Evolutionary conservation across 2,888 invertebrate genomes (phyloP).

Genomic region (Amblyjoppa fuscipennis): DNA sequence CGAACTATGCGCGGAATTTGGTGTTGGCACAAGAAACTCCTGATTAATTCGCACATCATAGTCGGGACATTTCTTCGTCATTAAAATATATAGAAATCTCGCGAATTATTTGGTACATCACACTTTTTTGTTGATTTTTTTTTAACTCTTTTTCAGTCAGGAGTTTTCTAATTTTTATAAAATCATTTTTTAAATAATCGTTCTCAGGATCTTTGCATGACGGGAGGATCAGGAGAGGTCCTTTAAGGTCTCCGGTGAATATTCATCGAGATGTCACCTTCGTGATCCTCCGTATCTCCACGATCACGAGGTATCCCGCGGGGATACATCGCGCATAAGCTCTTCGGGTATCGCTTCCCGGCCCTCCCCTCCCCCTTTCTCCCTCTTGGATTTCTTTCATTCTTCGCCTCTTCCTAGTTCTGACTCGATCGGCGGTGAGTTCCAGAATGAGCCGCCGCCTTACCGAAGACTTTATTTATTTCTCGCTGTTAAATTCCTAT

Average conservation of each 20-base stretch:
- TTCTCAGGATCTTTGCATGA: slow-evolving; percentile 44
- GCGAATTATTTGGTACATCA: no score
- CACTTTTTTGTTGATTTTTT: no score
- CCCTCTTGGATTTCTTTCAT: not conserved
- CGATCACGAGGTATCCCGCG: slow-evolving; percentile 61
- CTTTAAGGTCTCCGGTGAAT: slow-evolving; percentile 71
- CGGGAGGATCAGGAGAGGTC: slow-evolving; percentile 13
- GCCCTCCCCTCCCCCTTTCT: not conserved
- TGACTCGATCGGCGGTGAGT: slow-evolving; percentile 24
- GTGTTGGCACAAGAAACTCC: no score
- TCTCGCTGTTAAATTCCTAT: slow-evolving; percentile 52
- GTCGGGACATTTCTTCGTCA: no score
- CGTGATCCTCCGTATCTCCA: slow-evolving; percentile 51
- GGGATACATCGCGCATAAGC: slow-evolving; percentile 59
- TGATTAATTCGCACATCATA: no score
- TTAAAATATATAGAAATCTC: no score
- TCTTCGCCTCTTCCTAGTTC: slow-evolving; percentile 18
- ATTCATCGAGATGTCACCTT: slow-evolving; percentile 71
- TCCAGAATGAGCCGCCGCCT: slow-evolving; percentile 52
- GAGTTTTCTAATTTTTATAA: not conserved
- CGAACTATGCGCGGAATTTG: no score
- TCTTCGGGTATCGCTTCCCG: slow-evolving; percentile 12
- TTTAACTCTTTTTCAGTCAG: no score
- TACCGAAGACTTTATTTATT: slow-evolving; percentile 51
- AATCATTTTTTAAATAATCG: slow-evolving; percentile 39